These are phyloP conservation scores for Acromyrmex charruanus DNA, from an alignment of 1,140 invertebrate genomes.

Conservation along the genomic window DNA sequence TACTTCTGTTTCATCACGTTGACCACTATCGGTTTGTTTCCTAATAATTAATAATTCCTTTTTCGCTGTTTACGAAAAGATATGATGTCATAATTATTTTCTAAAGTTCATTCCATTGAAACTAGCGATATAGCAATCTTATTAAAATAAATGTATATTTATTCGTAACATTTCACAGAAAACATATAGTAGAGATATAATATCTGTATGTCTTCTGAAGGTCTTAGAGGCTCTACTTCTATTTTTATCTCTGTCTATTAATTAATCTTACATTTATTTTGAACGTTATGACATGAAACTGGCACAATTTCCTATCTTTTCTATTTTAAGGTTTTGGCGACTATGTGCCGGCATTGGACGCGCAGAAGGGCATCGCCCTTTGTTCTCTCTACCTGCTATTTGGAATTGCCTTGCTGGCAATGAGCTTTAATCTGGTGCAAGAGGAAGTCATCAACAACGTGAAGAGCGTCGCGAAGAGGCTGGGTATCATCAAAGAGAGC, in stretches of 20 bases:
- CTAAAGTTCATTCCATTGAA: not conserved
- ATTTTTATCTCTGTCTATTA: not conserved
- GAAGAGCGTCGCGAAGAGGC: constrained; percentile 92
- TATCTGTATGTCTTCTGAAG: not conserved
- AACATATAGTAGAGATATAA: not conserved
- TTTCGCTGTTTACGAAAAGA: not conserved
- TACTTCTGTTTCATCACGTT: constrained; percentile 99
- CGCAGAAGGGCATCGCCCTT: constrained; percentile 94
- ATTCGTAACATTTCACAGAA: not conserved
- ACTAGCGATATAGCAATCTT: not conserved
- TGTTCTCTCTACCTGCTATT: constrained; percentile 97
- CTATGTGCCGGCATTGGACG: constrained; percentile 95
- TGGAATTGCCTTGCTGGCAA: constrained; percentile 98
- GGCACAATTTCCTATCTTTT: not conserved
- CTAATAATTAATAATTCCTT: not conserved
- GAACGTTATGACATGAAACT: not conserved
- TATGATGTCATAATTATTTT: not conserved
- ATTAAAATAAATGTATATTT: not conserved
- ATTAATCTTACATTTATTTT: not conserved
- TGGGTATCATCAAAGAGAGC: constrained; percentile 95
- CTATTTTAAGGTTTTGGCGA: constrained; percentile 92
- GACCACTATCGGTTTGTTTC: constrained; percentile 93
- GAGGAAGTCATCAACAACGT: constrained; percentile 96
- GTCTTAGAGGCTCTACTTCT: not conserved
- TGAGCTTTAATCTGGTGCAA: constrained; percentile 99